Evolutionary conservation across 2,797 vertebrate species (phyloP), one percentile per base, ranked within the genome.

Genomic region (Enteromius viviparus): DNA sequence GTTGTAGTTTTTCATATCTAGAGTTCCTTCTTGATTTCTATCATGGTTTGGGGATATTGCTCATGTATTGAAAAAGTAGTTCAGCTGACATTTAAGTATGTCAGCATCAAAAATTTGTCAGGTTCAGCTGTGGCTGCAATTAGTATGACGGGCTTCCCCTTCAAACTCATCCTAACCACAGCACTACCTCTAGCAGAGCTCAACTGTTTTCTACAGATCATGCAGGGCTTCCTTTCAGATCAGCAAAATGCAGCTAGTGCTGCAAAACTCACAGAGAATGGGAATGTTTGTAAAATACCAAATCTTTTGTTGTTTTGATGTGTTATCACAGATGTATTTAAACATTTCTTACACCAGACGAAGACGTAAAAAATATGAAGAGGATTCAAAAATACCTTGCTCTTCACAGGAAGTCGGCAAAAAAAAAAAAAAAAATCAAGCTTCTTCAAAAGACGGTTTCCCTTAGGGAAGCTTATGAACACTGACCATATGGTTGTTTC

Each of bases 401-500:
- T 71, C 40, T 17, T 34, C 60, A 55, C 23, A 76, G 62, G 17
- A 82, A 58, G 19, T 42, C 34, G 66, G 71, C 34, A 42, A 19
- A 34, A 34, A 34, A 34, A 26, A 26, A 26, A 26, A 42, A 26
- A 17, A 58, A 6, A 49, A 17, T 9, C 6, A 32, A 32, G 19
- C 37, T 68, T 37, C 26, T 82, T 55, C 60, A 45, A 70, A 55
- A 53, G 64, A 64, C 3, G 3, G 11, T 60, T 69, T 78, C 3
- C 42, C 51, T 37, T 51, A 78, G 66, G 53, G 21, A 29, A 55
- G 75, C 15, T 60, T 83, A 83, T 62, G 75, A 83, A 71, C 29
- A 37, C 75, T 34, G 75, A 19, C 65, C 75, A 62, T 78, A 83
- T 71, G 82, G 75, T 62, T 71, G 66, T 76, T 71, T 83, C 82